A percentile compares a stretch with the other conserved stretches of the same genome.
Conservation (phyloP, 2,797 vertebrate species). For the Alfaro cultratus region DNA sequence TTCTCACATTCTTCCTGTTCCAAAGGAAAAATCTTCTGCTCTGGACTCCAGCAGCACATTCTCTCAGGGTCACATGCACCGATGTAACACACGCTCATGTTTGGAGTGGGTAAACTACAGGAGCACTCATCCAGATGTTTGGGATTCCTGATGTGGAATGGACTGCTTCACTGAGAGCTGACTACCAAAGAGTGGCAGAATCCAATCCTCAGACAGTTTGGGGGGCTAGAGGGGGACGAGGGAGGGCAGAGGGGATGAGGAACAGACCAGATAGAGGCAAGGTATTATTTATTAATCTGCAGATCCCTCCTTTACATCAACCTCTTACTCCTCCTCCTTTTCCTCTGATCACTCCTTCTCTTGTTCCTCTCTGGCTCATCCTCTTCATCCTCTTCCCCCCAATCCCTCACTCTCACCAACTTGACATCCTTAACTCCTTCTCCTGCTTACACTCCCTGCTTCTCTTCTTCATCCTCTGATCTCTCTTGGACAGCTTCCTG, state of each 20-base stretch:
- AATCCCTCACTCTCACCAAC: conserved; percentile 20
- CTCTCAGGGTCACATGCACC: conserved; percentile 1
- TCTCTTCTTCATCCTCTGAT: conserved; percentile 27
- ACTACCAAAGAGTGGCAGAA: conserved; percentile 39
- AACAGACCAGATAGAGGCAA: conserved; percentile 52
- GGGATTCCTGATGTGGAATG: conserved; percentile 43
- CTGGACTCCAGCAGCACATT: conserved; percentile 4
- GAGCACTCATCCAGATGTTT: conserved; percentile 48
- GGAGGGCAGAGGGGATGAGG: conserved; percentile 25
- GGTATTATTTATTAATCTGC: conserved; percentile 75
- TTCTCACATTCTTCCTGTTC: not conserved
- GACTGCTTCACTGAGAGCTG: conserved; percentile 26
- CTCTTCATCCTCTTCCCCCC: conserved; percentile 21
- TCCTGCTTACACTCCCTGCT: conserved; percentile 19
- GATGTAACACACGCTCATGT: not conserved
- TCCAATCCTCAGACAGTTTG: not conserved
- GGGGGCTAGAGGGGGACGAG: conserved; percentile 6
- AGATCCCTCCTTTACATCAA: conserved; percentile 38
- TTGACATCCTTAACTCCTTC: conserved; percentile 14
- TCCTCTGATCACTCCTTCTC: conserved; percentile 16
- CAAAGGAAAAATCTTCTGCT: not conserved
- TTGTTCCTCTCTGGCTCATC: conserved; percentile 34
- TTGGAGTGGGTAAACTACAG: conserved; percentile 15
- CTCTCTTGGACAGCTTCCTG: conserved; percentile 21
- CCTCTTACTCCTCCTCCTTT: conserved; percentile 36